Base-by-base conservation (phyloP, 2,888 invertebrate species). In the Polymixis flavicincta region DNA sequence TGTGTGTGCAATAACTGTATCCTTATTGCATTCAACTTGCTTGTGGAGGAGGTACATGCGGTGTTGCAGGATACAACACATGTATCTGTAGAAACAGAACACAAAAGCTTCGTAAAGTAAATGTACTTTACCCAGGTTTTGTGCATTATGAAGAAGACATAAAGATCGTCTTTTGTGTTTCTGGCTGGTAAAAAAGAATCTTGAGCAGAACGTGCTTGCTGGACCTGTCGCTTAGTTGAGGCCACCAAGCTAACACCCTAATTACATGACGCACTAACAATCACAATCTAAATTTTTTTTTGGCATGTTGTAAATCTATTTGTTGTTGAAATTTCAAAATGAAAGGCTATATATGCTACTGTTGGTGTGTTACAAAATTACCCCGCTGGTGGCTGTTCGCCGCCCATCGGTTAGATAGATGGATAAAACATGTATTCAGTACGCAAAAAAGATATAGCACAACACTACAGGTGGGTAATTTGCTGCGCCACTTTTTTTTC, bases 1-100 rank as follows among this genome's bases (percentile, higher is more conserved):
- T 61, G 9, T 71, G 60, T 68, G 75, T 48, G 55, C 48, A 71
- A 50, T 76, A 76, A 82, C 61, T 71, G 60, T 69, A 71, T 76
- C 73, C 65, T 65, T 75, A 81, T 63, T 71, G 61, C 68, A 59
- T 25, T 50, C 22, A 64, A 55, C 55, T 71, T 67, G 48, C 64
- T 63, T n/a, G 13, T 45, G 7, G 68, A 64, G 32, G 17, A 45
- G 52, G 67, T 22, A 60, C 17, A 42, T 17, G 14, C 28, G 8
- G 32, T 52, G 48, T 37, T 6, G 3, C 37, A 37, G 3, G 37
- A 37, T 37, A 37, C 5, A 37, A 37, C 6, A 37, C 37, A 37
- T 37, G 37, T 28, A 2, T 11, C 13, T n/a, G 13, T 45, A 45
- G 42, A 45, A 45, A 0, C 2, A 45, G 3, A 45, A 45, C 42